Base-by-base conservation (phyloP, 2,797 vertebrate genomes). In the Coregonus sp. region DNA sequence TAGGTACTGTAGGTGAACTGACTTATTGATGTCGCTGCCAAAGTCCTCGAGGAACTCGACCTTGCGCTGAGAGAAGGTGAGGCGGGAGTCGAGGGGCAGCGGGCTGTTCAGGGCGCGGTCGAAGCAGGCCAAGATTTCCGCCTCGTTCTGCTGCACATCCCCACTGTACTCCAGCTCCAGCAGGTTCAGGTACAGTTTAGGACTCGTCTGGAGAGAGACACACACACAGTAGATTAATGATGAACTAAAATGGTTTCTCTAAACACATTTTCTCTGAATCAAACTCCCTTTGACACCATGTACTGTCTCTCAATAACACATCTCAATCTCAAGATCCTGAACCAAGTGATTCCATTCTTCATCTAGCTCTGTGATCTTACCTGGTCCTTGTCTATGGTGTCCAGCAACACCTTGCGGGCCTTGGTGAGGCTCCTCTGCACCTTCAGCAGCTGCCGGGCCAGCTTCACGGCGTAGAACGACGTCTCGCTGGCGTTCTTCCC, bases 31-130 rank as follows among this genome's bases (percentile, higher is more conserved):
- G 86, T 99, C 95, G 31, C 93, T 96, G 84, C 98, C 97, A 87
- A 99, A 99, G 89, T 99, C 98, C 91, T 99, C 98, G 11, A 99
- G 95, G 85, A 99, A 99, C 78, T 99, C 98, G 1, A 99, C 96
- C 93, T 99, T 99, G 81, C 98, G 94, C 83, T 99, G 98, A 1
- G 97, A 96, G 92, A 99, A 99, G 0, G 96, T 94, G 75, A 99
- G 93, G 79, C 95, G 96, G 35, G 96, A 94, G 80, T 98, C 96
- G 5, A 98, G 91, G 0, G 96, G 89, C 94, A 99, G 86, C 0
- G 93, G 89, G 79, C 98, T 98, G 70, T 86, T 93, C 75, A 99
- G 86, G 1, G 97, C 98, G 70, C 93, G 95, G 88, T 99, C 97
- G 20, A 99, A 99, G 85, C 96, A 97, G 56, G 93, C 95, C 87